phyloP scores from a whole-genome alignment of 2,113 vertebrate genomes.

The Gobiocypris rarus region DNA sequence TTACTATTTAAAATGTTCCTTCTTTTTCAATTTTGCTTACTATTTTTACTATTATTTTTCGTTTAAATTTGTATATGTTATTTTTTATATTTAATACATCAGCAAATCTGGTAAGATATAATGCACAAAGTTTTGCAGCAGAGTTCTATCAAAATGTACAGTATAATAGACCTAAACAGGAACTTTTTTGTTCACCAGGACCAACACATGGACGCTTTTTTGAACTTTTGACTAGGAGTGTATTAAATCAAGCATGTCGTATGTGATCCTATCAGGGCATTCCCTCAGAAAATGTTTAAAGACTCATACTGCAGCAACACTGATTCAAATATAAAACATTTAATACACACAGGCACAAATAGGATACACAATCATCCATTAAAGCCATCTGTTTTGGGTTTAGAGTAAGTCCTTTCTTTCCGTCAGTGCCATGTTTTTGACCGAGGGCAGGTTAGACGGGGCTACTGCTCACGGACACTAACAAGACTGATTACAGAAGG shows the following conservation, averaged over 20 bases:
- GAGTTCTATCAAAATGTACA: not conserved
- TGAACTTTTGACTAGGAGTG: not conserved
- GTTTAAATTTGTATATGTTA: not conserved
- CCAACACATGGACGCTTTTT: not conserved
- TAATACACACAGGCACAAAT: slow-evolving; percentile 53
- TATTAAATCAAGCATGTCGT: not conserved
- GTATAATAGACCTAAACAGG: not conserved
- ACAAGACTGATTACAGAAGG: slow-evolving; percentile 73
- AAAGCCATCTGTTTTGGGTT: slow-evolving; percentile 72
- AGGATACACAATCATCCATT: slow-evolving; percentile 63
- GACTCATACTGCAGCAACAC: not conserved
- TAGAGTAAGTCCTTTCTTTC: slow-evolving; percentile 65
- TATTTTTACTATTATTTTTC: too few relatives aligned
- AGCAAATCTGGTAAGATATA: not conserved
- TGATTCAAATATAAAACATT: slow-evolving; percentile 9
- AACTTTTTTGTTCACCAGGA: not conserved
- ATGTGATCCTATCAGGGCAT: slow-evolving; percentile 6
- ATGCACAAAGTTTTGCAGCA: not conserved
- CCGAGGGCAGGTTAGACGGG: slow-evolving; percentile 54
- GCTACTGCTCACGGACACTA: slow-evolving; percentile 56
- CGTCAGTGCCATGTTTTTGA: slow-evolving; percentile 59
- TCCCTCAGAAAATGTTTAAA: slow-evolving; percentile 19
- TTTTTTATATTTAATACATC: not conserved
- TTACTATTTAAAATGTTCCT: too few relatives aligned
- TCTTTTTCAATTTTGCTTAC: not conserved